Conservation (phyloP, 2,888 invertebrate species). For the Gisinianus flammeolus region DNA sequence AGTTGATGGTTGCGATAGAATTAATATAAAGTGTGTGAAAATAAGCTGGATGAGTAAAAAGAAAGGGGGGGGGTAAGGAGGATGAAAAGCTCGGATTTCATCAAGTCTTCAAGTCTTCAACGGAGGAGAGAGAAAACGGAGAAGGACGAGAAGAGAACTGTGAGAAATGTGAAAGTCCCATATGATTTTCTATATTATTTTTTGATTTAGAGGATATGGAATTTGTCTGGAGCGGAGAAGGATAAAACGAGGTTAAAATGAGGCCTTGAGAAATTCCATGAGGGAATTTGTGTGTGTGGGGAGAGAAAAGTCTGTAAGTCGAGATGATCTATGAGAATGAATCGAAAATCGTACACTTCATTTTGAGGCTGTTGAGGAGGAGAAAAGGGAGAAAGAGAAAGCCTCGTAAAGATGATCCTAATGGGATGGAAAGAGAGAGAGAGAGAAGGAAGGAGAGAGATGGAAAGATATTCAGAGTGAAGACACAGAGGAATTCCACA, state of each 20-base stretch:
- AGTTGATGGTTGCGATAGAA: slow-evolving; percentile 43
- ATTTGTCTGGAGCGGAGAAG: slow-evolving; percentile 25
- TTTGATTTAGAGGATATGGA: slow-evolving; percentile 37
- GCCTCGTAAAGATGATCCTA: slow-evolving; percentile 12
- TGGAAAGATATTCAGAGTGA: slow-evolving; percentile 15
- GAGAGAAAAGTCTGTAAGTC: slow-evolving; percentile 38
- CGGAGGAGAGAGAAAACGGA: neutral
- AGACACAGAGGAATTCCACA: slow-evolving; percentile 19
- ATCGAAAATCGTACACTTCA: slow-evolving; percentile 40
- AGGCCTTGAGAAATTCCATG: slow-evolving; percentile 38
- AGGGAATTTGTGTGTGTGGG: slow-evolving; percentile 18
- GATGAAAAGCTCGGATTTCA: slow-evolving; percentile 2
- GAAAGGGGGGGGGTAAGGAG: neutral
- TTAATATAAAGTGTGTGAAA: slow-evolving; percentile 34
- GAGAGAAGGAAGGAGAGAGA: neutral
- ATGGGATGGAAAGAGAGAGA: neutral
- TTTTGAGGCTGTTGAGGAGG: slow-evolving; percentile 25
- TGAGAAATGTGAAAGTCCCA: no score
- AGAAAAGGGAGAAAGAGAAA: neutral
- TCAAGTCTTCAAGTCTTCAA: neutral
- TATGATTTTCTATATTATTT: slow-evolving; percentile 25
- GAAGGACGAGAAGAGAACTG: neutral
- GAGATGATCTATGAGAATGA: slow-evolving; percentile 42
- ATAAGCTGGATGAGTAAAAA: neutral
- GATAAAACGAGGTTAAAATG: slow-evolving; percentile 42